These are phyloP conservation scores for Watersipora subatra DNA, from an alignment of 1,140 invertebrate genomes.

Conservation along the genomic window DNA sequence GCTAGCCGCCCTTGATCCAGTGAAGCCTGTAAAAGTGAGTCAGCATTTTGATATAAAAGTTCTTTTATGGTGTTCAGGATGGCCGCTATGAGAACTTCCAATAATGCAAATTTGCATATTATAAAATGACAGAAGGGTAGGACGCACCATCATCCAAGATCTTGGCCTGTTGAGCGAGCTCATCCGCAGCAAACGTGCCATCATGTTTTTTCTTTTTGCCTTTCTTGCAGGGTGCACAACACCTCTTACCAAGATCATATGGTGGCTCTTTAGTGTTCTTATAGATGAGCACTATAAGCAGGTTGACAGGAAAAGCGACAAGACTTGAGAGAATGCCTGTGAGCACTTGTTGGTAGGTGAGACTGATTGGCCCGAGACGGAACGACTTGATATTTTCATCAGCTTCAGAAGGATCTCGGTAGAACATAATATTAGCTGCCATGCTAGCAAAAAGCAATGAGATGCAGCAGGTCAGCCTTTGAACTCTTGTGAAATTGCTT, in stretches of 20 bases:
- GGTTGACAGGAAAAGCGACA: conserved; percentile 18
- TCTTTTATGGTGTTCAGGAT: background rate
- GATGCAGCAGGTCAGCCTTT: too few relatives aligned
- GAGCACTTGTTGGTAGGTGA: conserved; percentile 12
- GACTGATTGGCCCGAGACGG: conserved; percentile 17
- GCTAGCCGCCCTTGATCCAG: too few relatives aligned
- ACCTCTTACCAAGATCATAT: too few relatives aligned
- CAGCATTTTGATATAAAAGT: too few relatives aligned
- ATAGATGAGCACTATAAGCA: conserved; percentile 17
- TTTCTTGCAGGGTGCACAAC: too few relatives aligned
- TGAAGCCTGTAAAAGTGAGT: too few relatives aligned
- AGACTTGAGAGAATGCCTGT: conserved; percentile 14
- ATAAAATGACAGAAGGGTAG: background rate
- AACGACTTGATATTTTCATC: too few relatives aligned
- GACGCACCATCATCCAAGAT: background rate
- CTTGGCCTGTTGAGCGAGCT: background rate
- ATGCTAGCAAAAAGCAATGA: too few relatives aligned
- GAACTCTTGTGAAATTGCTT: too few relatives aligned
- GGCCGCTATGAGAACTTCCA: background rate
- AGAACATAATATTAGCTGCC: too few relatives aligned
- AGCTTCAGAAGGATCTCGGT: too few relatives aligned
- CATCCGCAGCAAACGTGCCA: background rate
- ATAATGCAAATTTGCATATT: background rate
- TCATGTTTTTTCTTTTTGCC: background rate
- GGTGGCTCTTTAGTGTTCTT: conserved; percentile 12